These are phyloP conservation scores for Nephotettix cincticeps DNA, from an alignment of 1,140 invertebrate species.

Conservation along the genomic window DNA sequence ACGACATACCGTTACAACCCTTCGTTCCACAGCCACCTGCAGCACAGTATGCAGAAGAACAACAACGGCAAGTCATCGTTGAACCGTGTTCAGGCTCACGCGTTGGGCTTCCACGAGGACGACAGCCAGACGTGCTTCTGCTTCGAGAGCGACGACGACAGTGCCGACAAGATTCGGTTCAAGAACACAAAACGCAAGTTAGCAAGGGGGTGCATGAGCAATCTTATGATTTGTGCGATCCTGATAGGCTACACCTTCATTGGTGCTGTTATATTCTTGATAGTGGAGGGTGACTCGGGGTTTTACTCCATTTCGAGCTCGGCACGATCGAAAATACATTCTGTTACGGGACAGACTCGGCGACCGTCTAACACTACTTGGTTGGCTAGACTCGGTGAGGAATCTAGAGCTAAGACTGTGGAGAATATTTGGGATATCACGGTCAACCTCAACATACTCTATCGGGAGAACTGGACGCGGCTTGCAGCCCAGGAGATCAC, in stretches of 20 bases:
- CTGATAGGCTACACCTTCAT: constrained; percentile 87
- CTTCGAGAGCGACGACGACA: constrained; percentile 50
- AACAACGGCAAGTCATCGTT: constrained; percentile 14
- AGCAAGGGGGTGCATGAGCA: constrained; percentile 73
- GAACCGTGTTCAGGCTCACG: not conserved
- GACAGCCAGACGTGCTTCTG: constrained; percentile 58
- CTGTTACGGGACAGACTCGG: constrained; percentile 35
- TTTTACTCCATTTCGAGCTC: constrained; percentile 32
- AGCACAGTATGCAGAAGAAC: not conserved
- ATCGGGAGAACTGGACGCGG: constrained; percentile 93
- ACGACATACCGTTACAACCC: not conserved
- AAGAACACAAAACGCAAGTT: constrained; percentile 62
- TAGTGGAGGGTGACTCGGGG: constrained; percentile 77
- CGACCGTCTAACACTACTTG: constrained; percentile 42
- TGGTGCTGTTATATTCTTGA: constrained; percentile 89
- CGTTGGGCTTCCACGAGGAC: constrained; percentile 41
- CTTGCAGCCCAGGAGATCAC: constrained; percentile 82
- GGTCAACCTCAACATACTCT: constrained; percentile 88
- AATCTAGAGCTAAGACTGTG: constrained; percentile 72
- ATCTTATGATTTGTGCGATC: constrained; percentile 83
- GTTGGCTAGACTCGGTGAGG: constrained; percentile 53
- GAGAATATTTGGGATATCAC: constrained; percentile 95
- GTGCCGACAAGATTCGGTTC: constrained; percentile 54
- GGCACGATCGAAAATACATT: constrained; percentile 33
- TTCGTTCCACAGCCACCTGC: not conserved